phyloP scores from a whole-genome alignment of 2,888 invertebrate genomes.

The Nomada lathburiana region DNA sequence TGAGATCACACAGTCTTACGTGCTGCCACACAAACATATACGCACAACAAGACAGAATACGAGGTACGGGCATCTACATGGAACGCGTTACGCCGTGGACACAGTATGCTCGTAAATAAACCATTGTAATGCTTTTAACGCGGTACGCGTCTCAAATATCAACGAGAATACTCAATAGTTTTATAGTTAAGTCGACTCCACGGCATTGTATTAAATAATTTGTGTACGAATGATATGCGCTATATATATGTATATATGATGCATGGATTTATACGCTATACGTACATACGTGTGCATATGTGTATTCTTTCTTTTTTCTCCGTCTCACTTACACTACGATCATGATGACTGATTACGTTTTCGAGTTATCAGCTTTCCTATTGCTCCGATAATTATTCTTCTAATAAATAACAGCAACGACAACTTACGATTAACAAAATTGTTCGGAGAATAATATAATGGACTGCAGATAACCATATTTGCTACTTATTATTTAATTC shows the following conservation, averaged over 20 bases:
- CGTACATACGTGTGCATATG: not conserved
- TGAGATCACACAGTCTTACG: slow-evolving; percentile 43
- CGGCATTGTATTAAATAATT: slow-evolving; percentile 44
- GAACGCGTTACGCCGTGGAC: slow-evolving; percentile 42
- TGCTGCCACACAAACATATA: slow-evolving; percentile 15
- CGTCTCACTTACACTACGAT: slow-evolving; percentile 17
- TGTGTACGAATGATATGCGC: slow-evolving; percentile 4
- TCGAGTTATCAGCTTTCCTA: slow-evolving; percentile 60
- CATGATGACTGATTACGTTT: slow-evolving; percentile 59
- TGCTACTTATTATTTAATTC: not conserved
- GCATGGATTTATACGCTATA: not conserved
- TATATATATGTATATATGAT: not conserved
- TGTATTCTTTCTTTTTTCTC: slow-evolving; percentile 14
- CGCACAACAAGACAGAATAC: slow-evolving; percentile 47
- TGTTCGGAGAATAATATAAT: not conserved
- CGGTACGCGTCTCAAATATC: slow-evolving; percentile 45
- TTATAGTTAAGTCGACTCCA: slow-evolving; percentile 19
- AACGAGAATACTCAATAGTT: slow-evolving; percentile 32
- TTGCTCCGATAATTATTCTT: slow-evolving; percentile 47
- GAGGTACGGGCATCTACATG: slow-evolving; percentile 50
- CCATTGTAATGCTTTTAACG: slow-evolving; percentile 49
- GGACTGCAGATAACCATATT: not conserved
- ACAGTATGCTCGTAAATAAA: slow-evolving; percentile 61
- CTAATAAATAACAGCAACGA: slow-evolving; percentile 42
- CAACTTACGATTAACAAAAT: slow-evolving; percentile 14